Base-by-base conservation (phyloP, 2,113 vertebrate species). In the Thymallus thymallus region DNA sequence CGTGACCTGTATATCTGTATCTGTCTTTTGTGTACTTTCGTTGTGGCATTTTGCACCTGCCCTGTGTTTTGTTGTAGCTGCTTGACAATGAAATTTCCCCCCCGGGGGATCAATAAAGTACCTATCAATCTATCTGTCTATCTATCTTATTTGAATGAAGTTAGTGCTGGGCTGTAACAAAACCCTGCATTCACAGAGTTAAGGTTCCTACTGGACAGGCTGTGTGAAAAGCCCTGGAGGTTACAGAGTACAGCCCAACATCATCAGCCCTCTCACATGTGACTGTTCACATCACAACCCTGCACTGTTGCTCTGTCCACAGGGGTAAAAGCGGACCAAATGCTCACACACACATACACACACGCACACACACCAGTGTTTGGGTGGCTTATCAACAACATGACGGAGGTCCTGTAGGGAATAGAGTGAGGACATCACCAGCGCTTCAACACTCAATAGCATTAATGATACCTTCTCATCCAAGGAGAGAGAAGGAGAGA, bases 301-400 rank as follows among this genome's bases (percentile, higher is more conserved):
- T 18, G 35, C 35, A 41, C 35, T 41, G 12, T 51, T 3, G 76
- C 76, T 46, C 41, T 85, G 80, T 89, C 89, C 84, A 84, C 83
- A 89, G 86, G 88, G 84, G 84, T 87, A 91, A 87, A 90, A 88
- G n/a, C n/a, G n/a, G n/a, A 91, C 41, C 84, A 60, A 67, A 63
- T 61, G 68, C 3, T 65, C 56, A 41, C 35, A 41, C 35, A 41
- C 7, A 41, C 35, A 10, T 9, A 10, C 30, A 30, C 30, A 65
- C 23, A 56, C 63, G 3, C 63, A 65, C 65, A 41, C 30, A 60
- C n/a, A 24, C 46, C n/a, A 30, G 46, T 10, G 56, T 14, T 16
- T 51, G 48, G 12, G 48, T 60, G 70, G 71, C 6, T 1, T 74
- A 77, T 79, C 80, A 73, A 63, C 82, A 72, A 32, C 74, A 26